Base-by-base conservation (phyloP, 1,140 invertebrate genomes). In the Arctopsyche grandis region DNA sequence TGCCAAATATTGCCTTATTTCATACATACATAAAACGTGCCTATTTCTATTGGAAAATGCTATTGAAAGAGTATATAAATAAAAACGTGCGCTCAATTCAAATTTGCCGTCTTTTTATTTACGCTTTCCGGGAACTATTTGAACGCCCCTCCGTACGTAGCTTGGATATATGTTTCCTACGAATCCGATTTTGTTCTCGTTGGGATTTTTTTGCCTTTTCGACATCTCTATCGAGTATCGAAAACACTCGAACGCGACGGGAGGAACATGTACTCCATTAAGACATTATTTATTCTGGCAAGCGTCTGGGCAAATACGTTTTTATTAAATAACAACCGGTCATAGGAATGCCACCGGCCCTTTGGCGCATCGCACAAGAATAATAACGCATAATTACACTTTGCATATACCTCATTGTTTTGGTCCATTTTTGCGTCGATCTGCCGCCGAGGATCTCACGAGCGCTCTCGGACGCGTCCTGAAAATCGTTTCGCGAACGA, bases 201-300 rank as follows among this genome's bases (percentile, higher is more conserved):
- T 46, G 5, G 44, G 44, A 52, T 52, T 52, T 52, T 52, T 52
- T 52, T 52, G 4, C 12, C 12, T 52, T 52, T 52, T 52, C 48
- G 10, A 52, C 16, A 14, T 52, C 48, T 38, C 24, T 66, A 19
- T 26, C 63, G 24, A 26, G 63, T 24, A 66, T 66, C 24, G 29
- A 38, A 26, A 66, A 66, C 63, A 66, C 63, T 24, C 63, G 10
- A 12, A 26, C 21, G 22, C 22, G 22, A 12, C 24, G 24, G 22
- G 24, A 3, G 22, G 24, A 12, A 12, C 24, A 26, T 21, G 24
- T 38, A 19, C 43, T 71, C 69, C 69, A 71, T 71, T 71, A 71
- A 71, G 69, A 71, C 69, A 71, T 71, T 71, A 71, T 71, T 71
- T 71, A 71, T 71, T 71, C 69, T 46, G 69, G 69, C 22, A 71